These are phyloP conservation scores for Gymnocephalus cernua DNA, from an alignment of 2,113 vertebrate genomes.

Conservation along the genomic window DNA sequence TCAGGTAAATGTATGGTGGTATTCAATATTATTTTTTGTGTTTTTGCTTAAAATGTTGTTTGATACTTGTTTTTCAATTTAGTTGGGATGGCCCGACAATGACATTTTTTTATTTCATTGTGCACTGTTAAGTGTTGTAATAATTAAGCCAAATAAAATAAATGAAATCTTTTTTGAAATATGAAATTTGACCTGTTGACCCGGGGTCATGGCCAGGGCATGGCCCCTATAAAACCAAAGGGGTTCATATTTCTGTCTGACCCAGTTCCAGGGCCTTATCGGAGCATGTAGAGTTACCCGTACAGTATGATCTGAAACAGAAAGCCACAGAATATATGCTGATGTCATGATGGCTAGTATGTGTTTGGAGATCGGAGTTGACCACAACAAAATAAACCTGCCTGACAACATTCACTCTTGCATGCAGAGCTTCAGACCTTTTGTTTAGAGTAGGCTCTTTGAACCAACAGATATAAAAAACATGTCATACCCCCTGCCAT, in stretches of 20 bases:
- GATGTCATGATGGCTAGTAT: background rate
- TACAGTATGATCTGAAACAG: background rate
- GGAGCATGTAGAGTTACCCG: conserved; percentile 1
- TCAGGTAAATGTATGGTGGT: no score
- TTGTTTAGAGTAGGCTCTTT: background rate
- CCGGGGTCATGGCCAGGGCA: background rate
- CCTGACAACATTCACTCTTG: background rate
- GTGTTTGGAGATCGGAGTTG: background rate
- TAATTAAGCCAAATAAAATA: background rate
- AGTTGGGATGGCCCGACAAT: no score
- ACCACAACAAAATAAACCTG: background rate
- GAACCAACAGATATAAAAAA: background rate
- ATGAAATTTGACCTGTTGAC: conserved; percentile 6
- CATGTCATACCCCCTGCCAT: background rate
- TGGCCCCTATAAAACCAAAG: conserved; percentile 8
- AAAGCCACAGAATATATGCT: conserved; percentile 4
- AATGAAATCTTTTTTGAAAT: background rate
- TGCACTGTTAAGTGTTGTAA: background rate
- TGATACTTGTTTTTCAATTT: no score
- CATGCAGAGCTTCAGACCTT: background rate
- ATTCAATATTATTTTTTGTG: no score
- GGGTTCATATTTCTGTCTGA: conserved; percentile 30
- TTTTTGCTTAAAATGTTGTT: no score
- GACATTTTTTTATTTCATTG: no score
- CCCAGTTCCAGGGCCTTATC: conserved; percentile 54